Evolutionary conservation across 1,140 invertebrate species (phyloP), one percentile per base, ranked within the genome.

Genomic region (Cotesia vestalis): DNA sequence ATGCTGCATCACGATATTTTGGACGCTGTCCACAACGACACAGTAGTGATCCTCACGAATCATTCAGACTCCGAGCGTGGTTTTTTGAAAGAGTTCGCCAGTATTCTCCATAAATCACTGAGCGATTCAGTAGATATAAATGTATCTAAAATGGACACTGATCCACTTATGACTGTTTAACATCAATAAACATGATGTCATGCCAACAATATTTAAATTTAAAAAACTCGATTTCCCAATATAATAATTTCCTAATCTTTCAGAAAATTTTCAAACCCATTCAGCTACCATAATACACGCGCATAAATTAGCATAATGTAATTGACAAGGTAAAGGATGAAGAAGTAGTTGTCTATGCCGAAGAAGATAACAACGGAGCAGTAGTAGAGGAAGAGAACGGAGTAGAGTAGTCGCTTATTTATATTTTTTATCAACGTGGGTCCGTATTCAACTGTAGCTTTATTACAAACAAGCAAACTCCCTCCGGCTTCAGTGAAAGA

Each of bases 31-130:
- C 94, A 96, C 78, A 88, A 87, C 72, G 92, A 92, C 0, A 90
- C 89, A 17, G 90, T 90, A 70, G 96, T 99, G 0, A 94, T 99
- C 76, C 85, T 99, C 14, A 95, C 94, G 74, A 97, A 98, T 83
- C 97, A 99, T 85, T 95, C 93, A n/a, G 95, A 98, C 84, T 96
- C 95, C 3, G 97, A 99, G 86, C 88, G 97, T 70, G 96, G 96
- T 11, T 99, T 92, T 85, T 86, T 99, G 0, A 85, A 80, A 20
- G 75, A 81, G 55, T 93, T 94, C 77, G 85, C 88, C 12, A 69
- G 76, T 1, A 83, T 86, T 53, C 84, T 95, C 2, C 72, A 81
- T 4, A 78, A 83, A 20, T 78, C 85, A 59, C 75, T 94, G 2
- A 81, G 91, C 0, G 83, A 89, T 36, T 79, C 89, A 73, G 90